A percentile compares a stretch with the other conserved stretches of the same genome.
These are phyloP conservation scores for Agrypnus murinus DNA, from an alignment of 2,888 invertebrate genomes.

Conservation along the genomic window DNA sequence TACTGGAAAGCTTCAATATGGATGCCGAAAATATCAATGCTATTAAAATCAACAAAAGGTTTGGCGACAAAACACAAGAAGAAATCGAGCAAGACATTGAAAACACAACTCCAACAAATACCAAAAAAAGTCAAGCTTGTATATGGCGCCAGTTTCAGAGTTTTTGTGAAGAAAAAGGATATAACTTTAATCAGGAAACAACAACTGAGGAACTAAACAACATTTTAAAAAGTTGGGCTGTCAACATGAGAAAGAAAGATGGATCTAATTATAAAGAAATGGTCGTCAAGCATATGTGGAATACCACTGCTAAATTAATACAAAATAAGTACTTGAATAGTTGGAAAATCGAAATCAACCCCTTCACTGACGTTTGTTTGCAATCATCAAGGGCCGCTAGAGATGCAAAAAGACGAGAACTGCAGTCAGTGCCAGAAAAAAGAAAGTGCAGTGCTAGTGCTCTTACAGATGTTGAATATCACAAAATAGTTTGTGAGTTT, in stretches of 20 bases:
- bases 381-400: slow-evolving; percentile 49
- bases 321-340: slow-evolving; percentile 52
- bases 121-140: slow-evolving; percentile 8
- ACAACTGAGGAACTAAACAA: slow-evolving; percentile 35
- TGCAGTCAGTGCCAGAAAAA: slow-evolving; percentile 48
- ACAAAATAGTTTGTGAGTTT: neutral
- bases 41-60: slow-evolving; percentile 16
- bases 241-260: too few relatives aligned
- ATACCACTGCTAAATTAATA: slow-evolving; percentile 50
- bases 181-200: slow-evolving; percentile 24
- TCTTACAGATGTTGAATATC: neutral
- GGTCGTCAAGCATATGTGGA: slow-evolving; percentile 52
- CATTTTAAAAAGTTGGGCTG: slow-evolving; percentile 44
- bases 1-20: neutral
- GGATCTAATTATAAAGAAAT: slow-evolving; percentile 54
- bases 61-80: slow-evolving; percentile 7
- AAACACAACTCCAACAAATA: slow-evolving; percentile 17
- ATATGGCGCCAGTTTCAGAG: slow-evolving; percentile 22
- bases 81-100: slow-evolving; percentile 23
- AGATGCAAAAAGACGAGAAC: slow-evolving; percentile 42
- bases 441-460: slow-evolving; percentile 30
- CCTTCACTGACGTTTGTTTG: slow-evolving; percentile 49
- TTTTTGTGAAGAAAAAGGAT: slow-evolving; percentile 29
- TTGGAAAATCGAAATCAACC: slow-evolving; percentile 47
- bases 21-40: too few relatives aligned